phyloP scores from a whole-genome alignment of 2,797 vertebrate species.

The Premnoplex brunnescens region DNA sequence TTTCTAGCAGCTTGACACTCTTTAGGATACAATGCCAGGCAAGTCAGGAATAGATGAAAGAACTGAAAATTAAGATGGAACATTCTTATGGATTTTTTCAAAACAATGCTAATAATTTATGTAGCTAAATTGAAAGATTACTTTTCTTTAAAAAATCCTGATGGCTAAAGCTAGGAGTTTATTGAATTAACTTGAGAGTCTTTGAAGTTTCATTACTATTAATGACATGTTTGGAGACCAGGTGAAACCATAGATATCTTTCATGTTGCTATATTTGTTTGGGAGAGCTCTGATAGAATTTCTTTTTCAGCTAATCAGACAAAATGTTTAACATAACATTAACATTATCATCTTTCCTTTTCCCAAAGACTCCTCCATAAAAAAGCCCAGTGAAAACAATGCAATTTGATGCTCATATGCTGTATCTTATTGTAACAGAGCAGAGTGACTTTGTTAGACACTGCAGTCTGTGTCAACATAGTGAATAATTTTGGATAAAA shows the following conservation, averaged over 20 bases:
- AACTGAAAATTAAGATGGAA: constrained; percentile 60
- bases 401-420: not conserved
- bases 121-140: constrained; percentile 52
- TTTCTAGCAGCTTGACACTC: constrained; percentile 10
- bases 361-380: not conserved
- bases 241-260: constrained; percentile 57
- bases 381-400: not conserved
- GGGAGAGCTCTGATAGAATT: constrained; percentile 58
- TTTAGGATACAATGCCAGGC: constrained; percentile 19
- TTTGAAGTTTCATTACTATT: constrained; percentile 70
- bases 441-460: not conserved
- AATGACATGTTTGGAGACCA: constrained; percentile 59
- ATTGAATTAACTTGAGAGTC: constrained; percentile 51
- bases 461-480: not conserved
- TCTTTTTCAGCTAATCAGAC: constrained; percentile 60
- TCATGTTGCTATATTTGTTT: constrained; percentile 50
- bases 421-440: not conserved
- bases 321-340: constrained; percentile 20
- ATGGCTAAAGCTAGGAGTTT: constrained; percentile 58
- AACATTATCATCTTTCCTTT: constrained; percentile 17
- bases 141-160: constrained; percentile 25
- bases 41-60: constrained; percentile 40
- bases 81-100: constrained; percentile 50
- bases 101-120: constrained; percentile 45
- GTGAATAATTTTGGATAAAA: not conserved